Evolutionary conservation across 1,140 invertebrate genomes (phyloP).

Genomic region (Himalopsyche phryganea): DNA sequence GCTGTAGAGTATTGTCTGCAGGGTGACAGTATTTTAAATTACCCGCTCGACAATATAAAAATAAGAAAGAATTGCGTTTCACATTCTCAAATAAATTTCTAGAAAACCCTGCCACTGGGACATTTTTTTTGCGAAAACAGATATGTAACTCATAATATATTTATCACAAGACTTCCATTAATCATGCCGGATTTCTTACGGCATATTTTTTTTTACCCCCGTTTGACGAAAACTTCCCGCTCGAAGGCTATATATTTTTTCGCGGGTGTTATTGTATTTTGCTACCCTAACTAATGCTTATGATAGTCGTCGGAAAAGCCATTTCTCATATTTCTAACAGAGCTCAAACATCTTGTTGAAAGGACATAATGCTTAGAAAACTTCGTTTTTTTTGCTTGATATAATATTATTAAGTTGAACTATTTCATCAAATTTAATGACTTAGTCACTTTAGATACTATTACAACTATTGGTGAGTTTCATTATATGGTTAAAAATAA

Average conservation of each 20-base stretch:
- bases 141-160: slow-evolving; percentile 33
- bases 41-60: not conserved
- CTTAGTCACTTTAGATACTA: too few relatives aligned
- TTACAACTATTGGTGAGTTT: too few relatives aligned
- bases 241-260: slow-evolving; percentile 22
- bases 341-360: too few relatives aligned
- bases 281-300: not conserved
- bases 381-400: too few relatives aligned
- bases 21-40: too few relatives aligned
- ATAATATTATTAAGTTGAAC: too few relatives aligned
- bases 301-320: slow-evolving; percentile 1
- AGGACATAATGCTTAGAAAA: too few relatives aligned
- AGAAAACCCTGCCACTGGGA: not conserved
- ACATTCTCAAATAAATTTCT: too few relatives aligned
- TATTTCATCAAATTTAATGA: too few relatives aligned
- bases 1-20: too few relatives aligned
- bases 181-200: slow-evolving; percentile 32
- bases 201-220: slow-evolving; percentile 24
- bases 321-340: not conserved
- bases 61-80: not conserved
- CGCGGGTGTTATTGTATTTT: slow-evolving; percentile 9
- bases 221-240: slow-evolving; percentile 26
- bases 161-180: slow-evolving; percentile 34
- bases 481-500: too few relatives aligned
- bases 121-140: slow-evolving; percentile 8